Evolutionary conservation across 2,797 vertebrate genomes (phyloP).

Genomic region (Pitangus sulphuratus): DNA sequence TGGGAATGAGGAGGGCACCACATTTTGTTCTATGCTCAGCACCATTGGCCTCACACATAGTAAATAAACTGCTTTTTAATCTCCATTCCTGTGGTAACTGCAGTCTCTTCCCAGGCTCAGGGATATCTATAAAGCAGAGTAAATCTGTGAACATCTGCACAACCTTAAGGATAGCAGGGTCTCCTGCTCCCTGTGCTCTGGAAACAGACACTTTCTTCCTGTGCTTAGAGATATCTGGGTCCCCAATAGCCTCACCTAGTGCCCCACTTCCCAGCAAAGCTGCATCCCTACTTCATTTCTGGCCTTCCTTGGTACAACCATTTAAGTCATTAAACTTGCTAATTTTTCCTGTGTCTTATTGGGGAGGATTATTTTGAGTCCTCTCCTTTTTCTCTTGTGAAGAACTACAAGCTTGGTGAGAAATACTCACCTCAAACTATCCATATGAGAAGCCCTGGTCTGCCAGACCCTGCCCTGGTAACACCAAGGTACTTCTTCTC

Average conservation of each 20-base stretch:
- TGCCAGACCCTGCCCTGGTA: not conserved
- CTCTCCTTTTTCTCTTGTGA: not conserved
- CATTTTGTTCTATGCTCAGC: not conserved
- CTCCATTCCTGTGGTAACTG: not conserved
- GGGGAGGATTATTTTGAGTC: not conserved
- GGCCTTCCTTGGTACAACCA: not conserved
- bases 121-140: not conserved
- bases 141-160: not conserved
- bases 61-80: not conserved
- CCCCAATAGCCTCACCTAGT: not conserved
- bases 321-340: not conserved
- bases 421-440: not conserved
- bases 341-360: not conserved
- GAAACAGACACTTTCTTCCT: not conserved
- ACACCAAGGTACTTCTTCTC: not conserved
- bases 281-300: not conserved
- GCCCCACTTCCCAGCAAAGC: not conserved
- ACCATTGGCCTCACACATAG: not conserved
- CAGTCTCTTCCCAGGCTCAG: not conserved
- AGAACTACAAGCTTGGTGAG: not conserved
- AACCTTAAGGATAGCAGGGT: not conserved
- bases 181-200: not conserved
- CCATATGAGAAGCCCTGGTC: not conserved
- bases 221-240: not conserved
- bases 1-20: not conserved